A percentile compares a stretch with the other conserved stretches of the same genome.
Conservation (phyloP, 2,113 vertebrate genomes). For the Phainopepla nitens region DNA sequence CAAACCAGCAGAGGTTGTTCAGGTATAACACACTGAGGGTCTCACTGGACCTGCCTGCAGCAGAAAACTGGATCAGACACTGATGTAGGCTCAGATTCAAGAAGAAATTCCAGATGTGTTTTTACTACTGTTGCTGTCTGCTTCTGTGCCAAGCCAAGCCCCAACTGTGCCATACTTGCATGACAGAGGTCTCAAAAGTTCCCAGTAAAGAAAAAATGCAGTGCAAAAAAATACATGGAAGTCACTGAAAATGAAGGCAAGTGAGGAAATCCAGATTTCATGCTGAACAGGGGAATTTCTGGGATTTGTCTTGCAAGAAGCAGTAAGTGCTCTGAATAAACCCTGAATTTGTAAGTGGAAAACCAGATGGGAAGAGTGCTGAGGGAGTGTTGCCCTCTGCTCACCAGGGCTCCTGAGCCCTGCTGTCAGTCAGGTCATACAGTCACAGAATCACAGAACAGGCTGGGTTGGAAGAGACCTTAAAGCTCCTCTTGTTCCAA, state of each 20-base stretch:
- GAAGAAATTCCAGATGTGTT: background rate
- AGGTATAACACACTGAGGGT: background rate
- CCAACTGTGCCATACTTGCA: background rate
- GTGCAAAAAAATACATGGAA: background rate
- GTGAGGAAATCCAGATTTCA: background rate
- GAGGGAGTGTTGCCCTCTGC: background rate
- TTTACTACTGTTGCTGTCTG: background rate
- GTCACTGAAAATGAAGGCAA: background rate
- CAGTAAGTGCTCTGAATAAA: background rate
- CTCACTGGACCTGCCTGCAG: background rate
- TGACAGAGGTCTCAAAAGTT: background rate
- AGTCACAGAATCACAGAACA: rapidly evolving
- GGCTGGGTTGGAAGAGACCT: background rate
- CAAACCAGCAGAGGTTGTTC: background rate
- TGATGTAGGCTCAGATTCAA: background rate
- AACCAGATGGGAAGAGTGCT: background rate
- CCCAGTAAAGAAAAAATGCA: background rate
- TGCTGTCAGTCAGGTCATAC: background rate
- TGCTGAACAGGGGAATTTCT: background rate
- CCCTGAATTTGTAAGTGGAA: background rate
- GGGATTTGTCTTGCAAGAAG: background rate
- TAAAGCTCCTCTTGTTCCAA: background rate
- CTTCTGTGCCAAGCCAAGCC: background rate
- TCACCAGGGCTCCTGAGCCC: background rate
- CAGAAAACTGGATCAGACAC: background rate